phyloP scores from a whole-genome alignment of 2,113 vertebrate genomes.

The Saimiri boliviensis region DNA sequence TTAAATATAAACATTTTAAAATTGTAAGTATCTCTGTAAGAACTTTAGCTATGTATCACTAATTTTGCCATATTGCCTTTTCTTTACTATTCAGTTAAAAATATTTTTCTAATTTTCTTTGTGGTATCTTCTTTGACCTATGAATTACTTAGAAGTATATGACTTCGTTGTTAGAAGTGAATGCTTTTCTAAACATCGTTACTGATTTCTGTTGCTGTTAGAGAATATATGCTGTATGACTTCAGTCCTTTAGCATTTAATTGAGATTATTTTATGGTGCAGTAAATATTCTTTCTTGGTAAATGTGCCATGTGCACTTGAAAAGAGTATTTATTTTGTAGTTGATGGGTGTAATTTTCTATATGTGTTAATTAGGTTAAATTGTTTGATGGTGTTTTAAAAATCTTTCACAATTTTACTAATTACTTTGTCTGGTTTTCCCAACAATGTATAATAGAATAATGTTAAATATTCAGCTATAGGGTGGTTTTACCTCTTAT shows the following conservation, averaged over 20 bases:
- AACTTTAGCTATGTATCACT: not conserved
- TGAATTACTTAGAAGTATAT: not conserved
- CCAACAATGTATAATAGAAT: not conserved
- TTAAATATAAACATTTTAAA: not conserved
- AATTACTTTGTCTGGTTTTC: not conserved
- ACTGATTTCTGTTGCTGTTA: not conserved
- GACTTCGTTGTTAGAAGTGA: not conserved
- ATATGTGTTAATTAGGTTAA: not conserved
- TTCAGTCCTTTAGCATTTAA: not conserved
- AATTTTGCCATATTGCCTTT: not conserved
- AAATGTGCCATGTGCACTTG: not conserved
- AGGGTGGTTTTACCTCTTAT: not conserved
- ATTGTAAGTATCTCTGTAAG: not conserved
- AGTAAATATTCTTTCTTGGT: not conserved
- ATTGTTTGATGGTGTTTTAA: not conserved
- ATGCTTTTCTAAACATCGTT: not conserved
- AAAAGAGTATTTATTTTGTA: not conserved
- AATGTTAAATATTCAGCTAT: not conserved
- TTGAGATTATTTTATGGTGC: not conserved
- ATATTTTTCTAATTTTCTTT: not conserved
- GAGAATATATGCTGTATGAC: rapidly evolving
- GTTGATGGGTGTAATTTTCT: too few species aligned
- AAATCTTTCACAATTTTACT: too few species aligned
- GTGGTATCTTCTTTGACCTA: not conserved
- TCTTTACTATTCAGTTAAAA: not conserved